phyloP scores from a whole-genome alignment of 2,888 invertebrate species.

The Drosophila neotestacea region DNA sequence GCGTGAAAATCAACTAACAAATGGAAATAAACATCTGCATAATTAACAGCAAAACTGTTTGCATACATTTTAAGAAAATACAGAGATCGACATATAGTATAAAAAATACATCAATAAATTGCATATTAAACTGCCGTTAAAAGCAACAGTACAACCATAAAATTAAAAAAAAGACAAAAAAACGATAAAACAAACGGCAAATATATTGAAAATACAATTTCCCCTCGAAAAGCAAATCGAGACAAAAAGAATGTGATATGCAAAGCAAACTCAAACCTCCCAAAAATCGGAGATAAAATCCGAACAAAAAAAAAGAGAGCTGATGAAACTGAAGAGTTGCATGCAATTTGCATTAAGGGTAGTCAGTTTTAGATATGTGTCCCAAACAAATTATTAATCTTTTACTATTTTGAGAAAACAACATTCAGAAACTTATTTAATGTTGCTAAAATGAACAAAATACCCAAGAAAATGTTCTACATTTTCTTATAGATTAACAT shows the following conservation, averaged over 20 bases:
- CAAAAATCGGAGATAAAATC: constrained; percentile 13
- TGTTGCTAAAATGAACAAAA: neutral
- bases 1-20: constrained; percentile 76
- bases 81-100: constrained; percentile 3
- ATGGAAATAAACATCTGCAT: constrained; percentile 65
- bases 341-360: constrained; percentile 15
- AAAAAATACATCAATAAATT: constrained; percentile 15
- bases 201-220: constrained; percentile 32
- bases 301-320: constrained; percentile 8
- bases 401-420: neutral
- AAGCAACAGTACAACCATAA: constrained; percentile 10
- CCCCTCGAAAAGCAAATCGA: constrained; percentile 22
- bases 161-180: neutral
- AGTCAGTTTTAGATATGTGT: neutral
- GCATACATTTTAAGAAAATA: constrained; percentile 47
- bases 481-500: no score
- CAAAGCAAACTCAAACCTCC: neutral
- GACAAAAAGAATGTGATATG: constrained; percentile 12
- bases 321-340: constrained; percentile 5
- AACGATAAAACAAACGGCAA: constrained; percentile 37
- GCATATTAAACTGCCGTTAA: constrained; percentile 35
- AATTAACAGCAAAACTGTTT: constrained; percentile 69
- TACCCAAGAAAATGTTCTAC: no score
- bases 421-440: neutral
- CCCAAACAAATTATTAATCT: neutral